Conservation (phyloP, 1,140 invertebrate species). For the Cryptotermes secundus region DNA sequence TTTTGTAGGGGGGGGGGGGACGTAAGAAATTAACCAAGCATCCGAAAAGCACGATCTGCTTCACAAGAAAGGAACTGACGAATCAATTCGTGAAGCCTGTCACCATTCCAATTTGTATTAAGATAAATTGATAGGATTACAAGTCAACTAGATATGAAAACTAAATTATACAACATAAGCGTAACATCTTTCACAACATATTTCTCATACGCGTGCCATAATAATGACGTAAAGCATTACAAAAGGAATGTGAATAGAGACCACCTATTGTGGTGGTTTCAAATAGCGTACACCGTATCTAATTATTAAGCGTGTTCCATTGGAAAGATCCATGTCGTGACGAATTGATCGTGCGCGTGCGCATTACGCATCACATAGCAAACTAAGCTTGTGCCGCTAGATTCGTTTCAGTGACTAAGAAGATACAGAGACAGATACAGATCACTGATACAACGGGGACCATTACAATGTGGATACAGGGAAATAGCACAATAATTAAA, state of each 20-base stretch:
- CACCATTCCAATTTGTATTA: background rate
- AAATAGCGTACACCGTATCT: background rate
- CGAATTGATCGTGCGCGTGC: background rate
- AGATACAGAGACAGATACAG: background rate
- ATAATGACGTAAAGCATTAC: background rate
- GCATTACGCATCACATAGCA: background rate
- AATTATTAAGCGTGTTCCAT: background rate
- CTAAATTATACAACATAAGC: background rate
- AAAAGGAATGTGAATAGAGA: background rate
- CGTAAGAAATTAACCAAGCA: too few species aligned
- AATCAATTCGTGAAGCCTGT: background rate
- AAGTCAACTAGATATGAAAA: constrained; percentile 16
- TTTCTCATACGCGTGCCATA: constrained; percentile 10
- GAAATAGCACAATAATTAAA: too few species aligned
- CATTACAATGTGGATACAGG: too few species aligned
- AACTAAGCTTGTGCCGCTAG: background rate
- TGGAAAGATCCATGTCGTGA: background rate
- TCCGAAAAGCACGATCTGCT: too few species aligned
- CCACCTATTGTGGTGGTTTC: background rate
- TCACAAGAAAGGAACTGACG: background rate
- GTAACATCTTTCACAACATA: constrained; percentile 19
- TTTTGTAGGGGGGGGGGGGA: too few species aligned
- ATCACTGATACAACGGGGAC: too few species aligned
- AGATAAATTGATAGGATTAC: constrained; percentile 14
- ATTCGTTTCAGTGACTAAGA: background rate